Base-by-base conservation (phyloP, 2,888 invertebrate genomes). In the Lissocephala sabroskyi region DNA sequence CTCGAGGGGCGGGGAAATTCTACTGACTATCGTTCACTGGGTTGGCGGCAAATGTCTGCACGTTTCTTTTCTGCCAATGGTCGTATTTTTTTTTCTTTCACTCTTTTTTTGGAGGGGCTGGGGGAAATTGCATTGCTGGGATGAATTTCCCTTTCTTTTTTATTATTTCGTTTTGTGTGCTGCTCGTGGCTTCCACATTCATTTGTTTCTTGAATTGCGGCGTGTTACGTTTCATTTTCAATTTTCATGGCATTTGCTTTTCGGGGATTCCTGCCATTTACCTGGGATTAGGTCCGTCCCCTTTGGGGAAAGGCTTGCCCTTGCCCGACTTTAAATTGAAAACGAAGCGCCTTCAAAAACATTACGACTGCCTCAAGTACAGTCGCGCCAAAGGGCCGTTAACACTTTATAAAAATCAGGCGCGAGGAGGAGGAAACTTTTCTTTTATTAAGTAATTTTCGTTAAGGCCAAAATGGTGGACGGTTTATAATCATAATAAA, bases 401-500 rank as follows among this genome's bases (percentile, higher is more conserved):
- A 37, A 37, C 37, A 37, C 37, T 19, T 19, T 19, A 37, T 37
- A 37, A 37, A 35, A 30, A 30, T 6, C 5, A 7, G n/a, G 3
- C 14, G 14, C 13, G 13, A 13, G 35, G 17, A 35, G 16, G 3
- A 35, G 13, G 1, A 7, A 11, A 11, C 13, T 33, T 33, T 33
- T 16, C 16, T 33, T 33, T 41, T 45, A 59, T 59, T 52, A 55
- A 55, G 59, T 51, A 35, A 59, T 59, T 51, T 46, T 18, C 39
- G 45, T 45, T 49, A 49, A 39, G n/a, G 14, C 11, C 30, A 19
- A n/a, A 43, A 43, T 17, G 35, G 47, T 42, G 32, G 5, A 41
- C 17, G 33, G 11, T 3, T 11, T 75, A 75, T 62, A 68, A 71
- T 71, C 73, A 71, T 71, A 75, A 71, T 75, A 71, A 71, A 67